A percentile compares a stretch with the other conserved stretches of the same genome.
phyloP scores from a whole-genome alignment of 2,888 invertebrate species.

The Celastrina argiolus region DNA sequence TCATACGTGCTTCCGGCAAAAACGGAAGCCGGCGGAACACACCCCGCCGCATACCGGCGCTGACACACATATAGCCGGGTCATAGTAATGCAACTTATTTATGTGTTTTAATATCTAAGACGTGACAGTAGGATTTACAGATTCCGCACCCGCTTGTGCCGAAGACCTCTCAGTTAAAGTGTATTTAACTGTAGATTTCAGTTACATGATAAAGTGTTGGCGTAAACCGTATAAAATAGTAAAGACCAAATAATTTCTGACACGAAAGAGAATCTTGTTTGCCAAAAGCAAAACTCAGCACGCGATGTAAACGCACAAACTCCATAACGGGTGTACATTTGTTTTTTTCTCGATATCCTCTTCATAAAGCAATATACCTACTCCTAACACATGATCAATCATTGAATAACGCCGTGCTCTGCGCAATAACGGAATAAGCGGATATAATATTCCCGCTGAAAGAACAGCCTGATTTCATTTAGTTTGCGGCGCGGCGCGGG shows the following conservation, averaged over 20 bases:
- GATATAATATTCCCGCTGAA: constrained; percentile 15
- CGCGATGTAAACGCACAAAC: too few species aligned
- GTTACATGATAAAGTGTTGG: too few species aligned
- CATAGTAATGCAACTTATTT: not conserved
- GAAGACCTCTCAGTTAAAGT: too few species aligned
- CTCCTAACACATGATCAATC: not conserved
- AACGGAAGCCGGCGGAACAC: constrained; percentile 53
- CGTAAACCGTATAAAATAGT: too few species aligned
- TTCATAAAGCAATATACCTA: not conserved
- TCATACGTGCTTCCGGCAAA: constrained; percentile 68
- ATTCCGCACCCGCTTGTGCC: too few species aligned
- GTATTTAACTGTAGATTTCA: too few species aligned
- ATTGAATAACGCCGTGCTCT: not conserved
- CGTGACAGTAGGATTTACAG: not conserved
- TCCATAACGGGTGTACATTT: too few species aligned
- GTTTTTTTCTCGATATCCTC: not conserved
- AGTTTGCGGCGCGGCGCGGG: constrained; percentile 23
- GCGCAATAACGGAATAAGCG: constrained; percentile 3
- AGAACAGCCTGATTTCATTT: constrained; percentile 25
- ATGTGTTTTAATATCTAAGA: not conserved
- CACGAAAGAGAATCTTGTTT: too few species aligned
- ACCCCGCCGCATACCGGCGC: constrained; percentile 45
- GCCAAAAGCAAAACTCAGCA: too few species aligned
- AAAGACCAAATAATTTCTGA: too few species aligned
- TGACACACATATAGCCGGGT: constrained; percentile 36